Percentiles rank a stretch among this genome's conserved stretches.
Evolutionary conservation across 2,888 invertebrate species (phyloP).

Genomic region (Heliothis peltigera): DNA sequence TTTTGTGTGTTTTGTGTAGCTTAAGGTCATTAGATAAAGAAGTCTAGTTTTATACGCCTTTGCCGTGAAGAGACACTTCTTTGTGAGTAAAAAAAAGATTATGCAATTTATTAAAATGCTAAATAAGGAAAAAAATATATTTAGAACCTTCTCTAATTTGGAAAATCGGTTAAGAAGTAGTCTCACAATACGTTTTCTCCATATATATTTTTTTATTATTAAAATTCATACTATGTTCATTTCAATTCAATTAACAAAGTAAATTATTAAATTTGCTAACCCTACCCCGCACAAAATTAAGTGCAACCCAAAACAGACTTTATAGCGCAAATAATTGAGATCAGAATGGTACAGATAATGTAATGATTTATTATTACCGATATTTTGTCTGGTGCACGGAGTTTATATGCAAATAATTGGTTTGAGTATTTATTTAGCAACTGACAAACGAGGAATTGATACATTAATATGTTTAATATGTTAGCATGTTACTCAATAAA

Average conservation of each 20-base stretch:
- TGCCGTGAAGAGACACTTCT: too few species aligned
- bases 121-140: too few species aligned
- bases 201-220: too few species aligned
- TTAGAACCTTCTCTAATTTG: too few species aligned
- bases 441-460: conserved; percentile 42
- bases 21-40: too few species aligned
- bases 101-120: too few species aligned
- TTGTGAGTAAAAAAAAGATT: too few species aligned
- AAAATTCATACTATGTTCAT: neutral
- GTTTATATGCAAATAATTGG: conserved; percentile 56
- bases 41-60: too few species aligned
- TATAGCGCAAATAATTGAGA: conserved; percentile 24
- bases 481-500: conserved; percentile 27
- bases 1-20: too few species aligned
- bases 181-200: too few species aligned
- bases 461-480: conserved; percentile 27
- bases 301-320: conserved; percentile 43
- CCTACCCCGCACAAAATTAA: conserved; percentile 18
- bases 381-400: conserved; percentile 53
- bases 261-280: conserved; percentile 8
- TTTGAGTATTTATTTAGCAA: conserved; percentile 32
- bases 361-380: conserved; percentile 32
- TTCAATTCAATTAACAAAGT: neutral
- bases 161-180: too few species aligned
- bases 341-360: conserved; percentile 28